Percentiles rank a stretch among this genome's conserved stretches.
These are phyloP conservation scores for Chelonus formosanus DNA, from an alignment of 2,888 invertebrate genomes.

Conservation along the genomic window DNA sequence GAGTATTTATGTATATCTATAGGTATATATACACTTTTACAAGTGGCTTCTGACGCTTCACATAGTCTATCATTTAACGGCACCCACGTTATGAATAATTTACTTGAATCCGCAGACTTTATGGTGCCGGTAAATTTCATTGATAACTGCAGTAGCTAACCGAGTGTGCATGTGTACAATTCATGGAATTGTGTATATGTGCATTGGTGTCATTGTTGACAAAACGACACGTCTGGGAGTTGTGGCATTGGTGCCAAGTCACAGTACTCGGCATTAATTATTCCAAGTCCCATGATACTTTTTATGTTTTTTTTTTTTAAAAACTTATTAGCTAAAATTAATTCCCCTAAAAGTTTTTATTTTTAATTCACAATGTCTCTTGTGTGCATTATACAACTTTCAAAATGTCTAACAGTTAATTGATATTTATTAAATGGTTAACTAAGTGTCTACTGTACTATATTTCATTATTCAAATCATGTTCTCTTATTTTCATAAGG, in stretches of 20 bases:
- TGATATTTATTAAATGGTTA: no score
- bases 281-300: conserved; percentile 51
- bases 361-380: not conserved
- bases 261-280: conserved; percentile 50
- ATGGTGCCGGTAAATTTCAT: conserved; percentile 11
- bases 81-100: conserved; percentile 26
- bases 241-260: conserved; percentile 36
- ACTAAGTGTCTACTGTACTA: no score
- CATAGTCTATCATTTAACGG: conserved; percentile 25
- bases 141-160: conserved; percentile 10
- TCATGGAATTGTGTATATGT: not conserved
- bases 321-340: conserved; percentile 51
- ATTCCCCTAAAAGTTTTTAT: conserved; percentile 29
- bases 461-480: no score
- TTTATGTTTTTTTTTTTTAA: conserved; percentile 45
- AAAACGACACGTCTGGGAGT: conserved; percentile 48
- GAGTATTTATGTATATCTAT: no score
- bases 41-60: conserved; percentile 13
- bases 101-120: conserved; percentile 23
- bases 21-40: not conserved
- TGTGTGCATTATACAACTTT: no score
- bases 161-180: no score
- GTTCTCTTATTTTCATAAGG: no score
- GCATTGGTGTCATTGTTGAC: conserved; percentile 1
- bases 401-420: no score